phyloP scores from a whole-genome alignment of 2,113 vertebrate species.

The Dendropsophus ebraccatus region DNA sequence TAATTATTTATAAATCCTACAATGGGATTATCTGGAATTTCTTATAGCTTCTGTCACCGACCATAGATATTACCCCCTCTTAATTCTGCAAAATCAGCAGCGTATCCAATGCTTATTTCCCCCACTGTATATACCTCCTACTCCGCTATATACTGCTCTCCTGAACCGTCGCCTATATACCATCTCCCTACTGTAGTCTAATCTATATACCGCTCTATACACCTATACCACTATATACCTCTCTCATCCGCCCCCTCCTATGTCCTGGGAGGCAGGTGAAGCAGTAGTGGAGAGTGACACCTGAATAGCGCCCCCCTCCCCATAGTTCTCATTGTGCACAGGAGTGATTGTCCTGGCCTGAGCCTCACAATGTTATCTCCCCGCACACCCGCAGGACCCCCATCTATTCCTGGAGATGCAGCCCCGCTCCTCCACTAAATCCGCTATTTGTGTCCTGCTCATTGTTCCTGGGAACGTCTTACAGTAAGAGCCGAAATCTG shows the following conservation, averaged over 20 bases:
- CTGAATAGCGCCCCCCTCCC: not conserved
- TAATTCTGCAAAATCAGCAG: no score
- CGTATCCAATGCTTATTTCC: no score
- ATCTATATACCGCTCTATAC: no score
- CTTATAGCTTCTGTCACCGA: no score
- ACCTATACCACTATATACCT: no score
- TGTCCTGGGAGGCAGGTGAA: not conserved
- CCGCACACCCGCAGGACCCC: not conserved
- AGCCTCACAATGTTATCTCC: not conserved
- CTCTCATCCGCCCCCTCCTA: not conserved
- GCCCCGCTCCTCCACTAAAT: not conserved
- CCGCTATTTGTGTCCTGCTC: not conserved
- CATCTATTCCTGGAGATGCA: not conserved
- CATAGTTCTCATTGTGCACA: not conserved
- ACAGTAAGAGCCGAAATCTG: not conserved
- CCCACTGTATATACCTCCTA: not conserved
- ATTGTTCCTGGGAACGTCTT: not conserved
- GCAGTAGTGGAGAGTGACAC: not conserved
- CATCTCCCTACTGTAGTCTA: not conserved
- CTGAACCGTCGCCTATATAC: no score
- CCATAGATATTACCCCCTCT: no score
- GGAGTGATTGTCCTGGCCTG: not conserved
- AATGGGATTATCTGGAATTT: no score
- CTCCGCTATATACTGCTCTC: not conserved
- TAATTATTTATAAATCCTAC: no score